Conservation (phyloP, 1,140 invertebrate species). For the Meteorus sp. region DNA sequence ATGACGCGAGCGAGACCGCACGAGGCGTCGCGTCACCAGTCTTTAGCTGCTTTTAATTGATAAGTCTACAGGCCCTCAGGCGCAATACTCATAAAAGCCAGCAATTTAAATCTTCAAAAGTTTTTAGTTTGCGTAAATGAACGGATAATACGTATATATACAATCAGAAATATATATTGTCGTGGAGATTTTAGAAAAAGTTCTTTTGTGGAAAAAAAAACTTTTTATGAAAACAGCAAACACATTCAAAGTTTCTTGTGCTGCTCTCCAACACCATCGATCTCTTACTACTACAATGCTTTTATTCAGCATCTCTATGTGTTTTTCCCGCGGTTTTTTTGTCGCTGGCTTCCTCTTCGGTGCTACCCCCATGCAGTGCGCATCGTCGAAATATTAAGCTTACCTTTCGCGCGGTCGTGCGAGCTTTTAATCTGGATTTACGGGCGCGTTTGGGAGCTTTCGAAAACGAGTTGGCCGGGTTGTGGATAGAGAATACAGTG, state of each 20-base stretch:
- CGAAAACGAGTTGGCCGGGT: slow-evolving; percentile 15
- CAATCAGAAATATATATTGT: too few relatives aligned
- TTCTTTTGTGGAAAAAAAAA: neutral
- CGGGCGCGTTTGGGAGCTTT: slow-evolving; percentile 15
- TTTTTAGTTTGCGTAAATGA: neutral
- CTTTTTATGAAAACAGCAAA: slow-evolving; percentile 2
- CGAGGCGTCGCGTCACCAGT: slow-evolving; percentile 11
- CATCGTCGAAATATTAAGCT: slow-evolving; percentile 20
- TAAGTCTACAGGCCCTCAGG: neutral
- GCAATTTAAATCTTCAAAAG: slow-evolving; percentile 1
- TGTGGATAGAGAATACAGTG: neutral
- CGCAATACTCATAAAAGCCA: neutral
- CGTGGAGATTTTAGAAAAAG: too few relatives aligned
- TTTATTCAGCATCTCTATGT: neutral
- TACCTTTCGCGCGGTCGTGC: slow-evolving; percentile 9
- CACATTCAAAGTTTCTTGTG: slow-evolving; percentile 6
- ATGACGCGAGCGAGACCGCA: slow-evolving; percentile 18
- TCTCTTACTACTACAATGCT: slow-evolving; percentile 3
- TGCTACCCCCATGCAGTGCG: neutral
- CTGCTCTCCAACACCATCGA: neutral
- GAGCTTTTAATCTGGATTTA: slow-evolving; percentile 23
- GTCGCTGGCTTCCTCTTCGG: neutral
- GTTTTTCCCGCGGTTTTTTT: neutral
- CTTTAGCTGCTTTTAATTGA: slow-evolving; percentile 21
- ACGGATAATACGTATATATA: neutral